Evolutionary conservation across 2,888 invertebrate genomes (phyloP), one percentile per base, ranked within the genome.

Genomic region (Amiota minor): DNA sequence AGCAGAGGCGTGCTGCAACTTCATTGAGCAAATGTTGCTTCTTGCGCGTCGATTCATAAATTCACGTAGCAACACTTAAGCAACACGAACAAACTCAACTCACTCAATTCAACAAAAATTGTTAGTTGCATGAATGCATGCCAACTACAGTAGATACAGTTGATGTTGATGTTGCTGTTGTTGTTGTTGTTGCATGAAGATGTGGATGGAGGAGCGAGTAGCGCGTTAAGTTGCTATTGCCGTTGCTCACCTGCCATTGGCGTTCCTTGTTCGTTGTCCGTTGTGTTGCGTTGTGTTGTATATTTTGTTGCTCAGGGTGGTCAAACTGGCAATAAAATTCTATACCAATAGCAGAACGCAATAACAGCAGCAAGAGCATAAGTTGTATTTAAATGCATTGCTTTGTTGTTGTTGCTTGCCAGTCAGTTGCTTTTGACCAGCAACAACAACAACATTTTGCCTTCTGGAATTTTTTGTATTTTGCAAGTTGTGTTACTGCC

Each of bases 11-110:
- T 73, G 73, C 77, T 53, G 71, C 78, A 77, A 80, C 79, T 83
- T 83, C 83, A 83, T 83, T 83, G 81, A 84, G 81, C 50, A 50
- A 68, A 50, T 14, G 18, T 62, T 62, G 20, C 16, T 18, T 35
- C 35, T 20, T 59, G 64, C 75, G 71, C 68, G 76, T 74, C 83
- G 82, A 83, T 83, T 83, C 83, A 84, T 83, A 83, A 83, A 82
- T 78, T 80, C 75, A 72, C 73, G 76, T 79, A 79, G 79, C 77
- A 68, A 50, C 67, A 53, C 67, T 68, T 68, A 46, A 65, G 18
- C 49, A 49, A 18, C 55, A 55, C n/a, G 16, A 10, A 16, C 55
- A 55, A 10, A 18, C 65, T 16, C 8, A 62, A 45, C n/a, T 46
- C 18, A 18, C 47, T 18, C 10, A 23, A 65, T 18, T 8, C n/a